These are phyloP conservation scores for cat (Felis catus) DNA, from an alignment of 2,113 vertebrate species.

Conservation along the genomic window DNA sequence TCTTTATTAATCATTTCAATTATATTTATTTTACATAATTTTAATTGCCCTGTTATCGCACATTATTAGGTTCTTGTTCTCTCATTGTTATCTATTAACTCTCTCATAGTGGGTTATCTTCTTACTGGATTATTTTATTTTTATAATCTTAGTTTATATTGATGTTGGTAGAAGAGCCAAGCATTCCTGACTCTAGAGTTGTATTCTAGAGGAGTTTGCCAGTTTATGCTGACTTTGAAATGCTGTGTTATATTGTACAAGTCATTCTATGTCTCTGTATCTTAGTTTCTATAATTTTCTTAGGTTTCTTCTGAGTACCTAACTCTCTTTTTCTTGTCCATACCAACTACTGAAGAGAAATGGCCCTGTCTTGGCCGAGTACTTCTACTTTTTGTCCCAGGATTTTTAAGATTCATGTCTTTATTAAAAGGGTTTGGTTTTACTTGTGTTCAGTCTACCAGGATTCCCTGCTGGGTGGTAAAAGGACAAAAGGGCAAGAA, in stretches of 20 bases:
- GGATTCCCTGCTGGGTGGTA: constrained; percentile 37
- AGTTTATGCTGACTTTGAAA: neutral
- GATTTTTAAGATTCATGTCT: neutral
- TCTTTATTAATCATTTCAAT: neutral
- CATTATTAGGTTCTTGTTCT: neutral
- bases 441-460: constrained; percentile 27
- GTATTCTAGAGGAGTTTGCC: neutral
- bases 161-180: neutral
- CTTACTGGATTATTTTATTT: neutral
- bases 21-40: neutral
- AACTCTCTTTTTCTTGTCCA: neutral
- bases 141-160: neutral
- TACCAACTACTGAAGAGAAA: neutral
- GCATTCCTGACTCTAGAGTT: neutral
- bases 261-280: neutral
- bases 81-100: neutral
- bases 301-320: neutral
- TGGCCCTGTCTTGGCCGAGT: neutral
- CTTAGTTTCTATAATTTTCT: neutral
- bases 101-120: neutral
- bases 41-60: neutral
- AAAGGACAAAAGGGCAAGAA: neutral
- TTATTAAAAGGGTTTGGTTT: constrained; percentile 2
- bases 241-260: neutral
- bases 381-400: neutral